Base-by-base conservation (phyloP, 1,140 invertebrate genomes). In the Formica selysi region DNA sequence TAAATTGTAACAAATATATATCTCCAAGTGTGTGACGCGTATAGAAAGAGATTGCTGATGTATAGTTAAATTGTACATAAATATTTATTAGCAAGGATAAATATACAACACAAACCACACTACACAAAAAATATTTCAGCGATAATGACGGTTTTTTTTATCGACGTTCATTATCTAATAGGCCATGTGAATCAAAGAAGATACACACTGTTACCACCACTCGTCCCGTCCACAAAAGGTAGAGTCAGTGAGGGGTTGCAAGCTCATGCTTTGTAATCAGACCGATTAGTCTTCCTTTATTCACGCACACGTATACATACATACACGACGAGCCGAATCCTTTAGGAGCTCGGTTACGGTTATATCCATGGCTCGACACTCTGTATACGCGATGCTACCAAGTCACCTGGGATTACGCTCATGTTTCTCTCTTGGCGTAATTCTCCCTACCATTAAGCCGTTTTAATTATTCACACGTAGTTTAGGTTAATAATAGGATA, bases 401-500 rank as follows among this genome's bases (percentile, higher is more conserved):
- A 93, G 87, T 93, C 92, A 91, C 92, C 86, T 87, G 92, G 92
- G 92, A 93, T 93, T 90, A 90, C 83, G 91, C 86, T 85, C 89
- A 78, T 85, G 71, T 88, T 84, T 88, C 89, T 92, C 88, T 93
- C 92, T 89, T 91, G 78, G 79, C 89, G 81, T 92, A 91, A 92
- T 92, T 92, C 92, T 92, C 92, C 87, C 92, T 91, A 88, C 92
- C 92, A 93, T 93, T 93, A 93, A 93, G 92, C 91, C 91, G 67
- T 87, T 81, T 93, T 85, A 93, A 93, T 93, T 91, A 93, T 93
- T 93, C 83, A 93, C 79, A 88, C 80, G 79, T 87, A 92, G 92
- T 93, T 93, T 93, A 93, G 92, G 89, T 92, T 93, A 92, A 92
- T 92, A 92, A 93, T 92, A 92, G 89, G 92, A 90, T 89, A 90